Percentiles rank a stretch among this genome's conserved stretches.
Conservation (phyloP, 1,140 invertebrate genomes). For the Musca domestica region DNA sequence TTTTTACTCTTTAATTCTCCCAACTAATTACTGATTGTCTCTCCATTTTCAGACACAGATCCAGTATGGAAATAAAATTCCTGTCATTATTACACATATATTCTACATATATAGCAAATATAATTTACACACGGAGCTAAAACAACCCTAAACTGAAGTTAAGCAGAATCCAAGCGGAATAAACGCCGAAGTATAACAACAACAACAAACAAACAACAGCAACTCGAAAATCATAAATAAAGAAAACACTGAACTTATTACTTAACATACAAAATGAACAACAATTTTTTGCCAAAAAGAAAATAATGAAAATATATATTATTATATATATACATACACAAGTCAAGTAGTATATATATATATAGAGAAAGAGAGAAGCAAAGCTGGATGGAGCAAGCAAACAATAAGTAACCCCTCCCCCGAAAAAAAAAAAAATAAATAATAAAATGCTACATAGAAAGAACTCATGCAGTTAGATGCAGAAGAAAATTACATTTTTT, state of each 20-base stretch:
- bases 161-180: background rate
- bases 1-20: too few relatives aligned
- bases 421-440: too few relatives aligned
- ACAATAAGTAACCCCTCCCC: background rate
- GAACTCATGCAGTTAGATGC: too few relatives aligned
- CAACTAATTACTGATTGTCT: too few relatives aligned
- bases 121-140: slow-evolving; percentile 17
- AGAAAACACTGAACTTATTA: slow-evolving; percentile 13
- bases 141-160: background rate
- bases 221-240: slow-evolving; percentile 7
- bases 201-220: background rate
- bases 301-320: background rate
- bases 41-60: slow-evolving; percentile 14
- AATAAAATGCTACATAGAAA: too few relatives aligned
- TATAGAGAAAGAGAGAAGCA: background rate
- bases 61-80: slow-evolving; percentile 9
- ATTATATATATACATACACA: slow-evolving; percentile 1
- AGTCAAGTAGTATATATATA: slow-evolving; percentile 12
- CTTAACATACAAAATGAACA: background rate
- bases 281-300: slow-evolving; percentile 13
- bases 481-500: too few relatives aligned
- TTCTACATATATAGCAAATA: slow-evolving; percentile 33
- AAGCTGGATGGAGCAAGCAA: background rate
- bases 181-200: background rate
- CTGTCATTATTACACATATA: slow-evolving; percentile 22